Percentiles rank a stretch among this genome's conserved stretches.
Evolutionary conservation across 2,113 vertebrate genomes (phyloP).

Genomic region (Phyllostomus hastatus): DNA sequence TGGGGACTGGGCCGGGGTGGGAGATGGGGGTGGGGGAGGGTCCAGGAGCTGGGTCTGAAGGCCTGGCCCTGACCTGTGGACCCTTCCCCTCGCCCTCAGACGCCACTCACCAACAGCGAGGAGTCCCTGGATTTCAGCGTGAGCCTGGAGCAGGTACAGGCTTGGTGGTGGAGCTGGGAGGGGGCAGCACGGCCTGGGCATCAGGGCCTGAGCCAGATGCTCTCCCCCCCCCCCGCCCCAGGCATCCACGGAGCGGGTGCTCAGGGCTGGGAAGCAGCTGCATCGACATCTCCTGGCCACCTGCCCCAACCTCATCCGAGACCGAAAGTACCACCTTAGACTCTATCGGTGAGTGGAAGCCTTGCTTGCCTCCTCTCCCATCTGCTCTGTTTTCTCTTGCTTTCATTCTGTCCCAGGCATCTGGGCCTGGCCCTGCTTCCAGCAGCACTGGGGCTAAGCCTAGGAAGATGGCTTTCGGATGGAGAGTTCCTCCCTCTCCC

Average conservation of each 20-base stretch:
- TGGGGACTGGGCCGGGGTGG: not conserved
- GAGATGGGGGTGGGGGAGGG: too few species aligned
- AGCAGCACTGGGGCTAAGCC: not conserved
- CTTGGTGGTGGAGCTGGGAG: fast-evolving
- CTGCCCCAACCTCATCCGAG: conserved; percentile 88
- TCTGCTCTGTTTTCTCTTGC: not conserved
- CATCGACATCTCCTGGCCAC: conserved; percentile 81
- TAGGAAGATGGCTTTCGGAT: not conserved
- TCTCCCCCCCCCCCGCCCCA: conserved; percentile 49
- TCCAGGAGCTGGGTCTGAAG: not conserved
- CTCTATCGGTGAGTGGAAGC: conserved; percentile 84
- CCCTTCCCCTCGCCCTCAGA: conserved; percentile 67
- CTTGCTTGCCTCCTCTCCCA: not conserved
- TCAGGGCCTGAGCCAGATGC: not conserved
- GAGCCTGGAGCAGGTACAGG: conserved; percentile 80
- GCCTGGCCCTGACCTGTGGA: not conserved
- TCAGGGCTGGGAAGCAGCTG: conserved; percentile 88
- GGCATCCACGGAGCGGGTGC: conserved; percentile 90
- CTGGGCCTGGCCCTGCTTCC: not conserved
- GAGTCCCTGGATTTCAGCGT: conserved; percentile 79
- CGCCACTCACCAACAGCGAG: conserved; percentile 77
- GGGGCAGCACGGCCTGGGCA: not conserved
- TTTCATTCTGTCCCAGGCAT: not conserved
- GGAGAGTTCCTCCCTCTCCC: not conserved
- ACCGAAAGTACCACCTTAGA: conserved; percentile 92